Base-by-base conservation (phyloP, 2,888 invertebrate genomes). In the Agelastica alni region DNA sequence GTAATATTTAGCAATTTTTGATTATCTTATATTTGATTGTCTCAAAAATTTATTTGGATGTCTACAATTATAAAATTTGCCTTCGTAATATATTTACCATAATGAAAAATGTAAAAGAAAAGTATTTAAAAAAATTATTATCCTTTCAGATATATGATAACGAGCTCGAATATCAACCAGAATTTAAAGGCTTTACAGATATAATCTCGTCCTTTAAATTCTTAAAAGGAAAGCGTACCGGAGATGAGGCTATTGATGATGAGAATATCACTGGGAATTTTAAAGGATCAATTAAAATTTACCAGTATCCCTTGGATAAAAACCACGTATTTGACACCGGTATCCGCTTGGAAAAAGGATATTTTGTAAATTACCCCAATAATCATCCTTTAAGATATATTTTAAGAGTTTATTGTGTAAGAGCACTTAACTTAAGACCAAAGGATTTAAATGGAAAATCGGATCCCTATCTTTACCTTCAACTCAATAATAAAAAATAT, bases 331-430 rank as follows among this genome's bases (percentile, higher is more conserved):
- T 75, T 20, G 59, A 64, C 1, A 75, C 69, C 52, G 86, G 86
- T 9, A 84, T 77, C 10, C 81, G 84, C 57, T 79, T 86, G 4
- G 77, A 77, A 43, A 75, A 80, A 62, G 89, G 83, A 6, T 78
- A 83, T 44, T 87, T 87, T 63, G 74, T 77, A 51, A 80, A 83
- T 49, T 81, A 84, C 67, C 88, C 89, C 0, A 74, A 76, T 16
- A 87, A 87, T 65, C 80, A 81, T 2, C 79, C 84, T 0, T 74
- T 83, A 9, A 82, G 83, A 51, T 85, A 86, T 64, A 66, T 89
- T 13, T 83, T 92, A 2, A 80, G 95, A 18, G 82, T 94, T 0
- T 96, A 96, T 74, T 77, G 91, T 20, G 78, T 93, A 1, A 83
- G 83, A 76, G 93, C 85, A 0, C 70, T 86, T 6, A 84, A 88